Percentiles rank a stretch among this genome's conserved stretches.
phyloP scores from a whole-genome alignment of 1,140 invertebrate genomes.

The Hormaphis cornu region DNA sequence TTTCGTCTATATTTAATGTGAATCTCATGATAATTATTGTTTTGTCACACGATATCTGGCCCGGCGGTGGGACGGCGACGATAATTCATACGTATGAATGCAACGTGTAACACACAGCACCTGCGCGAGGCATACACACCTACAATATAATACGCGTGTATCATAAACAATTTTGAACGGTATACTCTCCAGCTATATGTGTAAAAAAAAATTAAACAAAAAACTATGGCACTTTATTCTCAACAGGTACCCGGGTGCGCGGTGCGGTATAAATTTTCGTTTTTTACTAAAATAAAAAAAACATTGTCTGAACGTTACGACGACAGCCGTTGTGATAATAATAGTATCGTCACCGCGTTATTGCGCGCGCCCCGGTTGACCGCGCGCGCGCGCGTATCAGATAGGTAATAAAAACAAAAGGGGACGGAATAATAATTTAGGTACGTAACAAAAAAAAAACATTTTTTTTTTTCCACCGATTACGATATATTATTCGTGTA shows the following conservation, averaged over 20 bases:
- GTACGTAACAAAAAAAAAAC: no score
- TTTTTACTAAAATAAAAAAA: not conserved
- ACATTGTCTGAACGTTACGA: not conserved
- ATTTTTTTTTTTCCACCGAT: slow-evolving; percentile 13
- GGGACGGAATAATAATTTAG: slow-evolving; percentile 12
- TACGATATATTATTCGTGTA: no score
- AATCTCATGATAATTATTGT: slow-evolving; percentile 23
- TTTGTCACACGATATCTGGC: slow-evolving; percentile 24
- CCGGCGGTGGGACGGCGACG: not conserved
- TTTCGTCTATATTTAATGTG: slow-evolving; percentile 11
- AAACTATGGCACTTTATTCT: slow-evolving; percentile 4
- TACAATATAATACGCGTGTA: no score
- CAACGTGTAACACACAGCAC: no score
- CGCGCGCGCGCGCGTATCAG: no score
- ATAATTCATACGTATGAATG: slow-evolving; percentile 7
- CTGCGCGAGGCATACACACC: no score
- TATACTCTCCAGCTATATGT: not conserved
- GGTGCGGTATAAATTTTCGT: slow-evolving; percentile 4
- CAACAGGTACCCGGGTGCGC: not conserved
- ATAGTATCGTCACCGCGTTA: slow-evolving; percentile 11
- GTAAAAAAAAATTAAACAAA: not conserved
- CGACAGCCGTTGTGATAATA: slow-evolving; percentile 20
- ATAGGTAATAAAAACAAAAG: slow-evolving; percentile 27
- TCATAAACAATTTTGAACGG: no score
- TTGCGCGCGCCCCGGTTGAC: slow-evolving; percentile 1